Evolutionary conservation across 2,113 vertebrate genomes (phyloP), one percentile per base, ranked within the genome.

Genomic region (Mirza zaza): DNA sequence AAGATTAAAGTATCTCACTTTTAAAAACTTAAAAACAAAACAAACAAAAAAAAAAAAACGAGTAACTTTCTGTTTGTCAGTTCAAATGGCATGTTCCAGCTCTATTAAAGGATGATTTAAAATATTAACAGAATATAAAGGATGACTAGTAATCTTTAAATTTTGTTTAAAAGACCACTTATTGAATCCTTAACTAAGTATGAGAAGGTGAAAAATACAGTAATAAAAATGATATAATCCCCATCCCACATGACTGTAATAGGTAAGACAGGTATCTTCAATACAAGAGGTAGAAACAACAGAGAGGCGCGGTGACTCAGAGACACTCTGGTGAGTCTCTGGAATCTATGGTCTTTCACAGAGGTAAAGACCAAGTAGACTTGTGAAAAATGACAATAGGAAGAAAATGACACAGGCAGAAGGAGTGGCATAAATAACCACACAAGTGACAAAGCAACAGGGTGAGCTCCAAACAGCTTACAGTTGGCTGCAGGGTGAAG

Each of bases 81-180:
- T 89, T 95, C 68, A 95, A 84, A 87, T 42, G 57, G 15, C 8
- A 88, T 42, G 14, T 61, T 88, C 18, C 18, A 79, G 55, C 21
- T 92, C n/a, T 80, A 14, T 76, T 93, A 77, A 79, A 90, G 14
- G 63, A 23, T 80, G 10, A 87, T 14, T 67, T 13, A 70, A 80
- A 87, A 52, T 57, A 57, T 21, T 57, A 57, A 57, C n/a, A 63
- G 34, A 34, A 67, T 45, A 75, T 27, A 94, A 82, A 32, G 42
- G 17, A 81, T 77, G 13, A 52, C 36, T 75, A 92, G 45, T 8
- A 67, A 82, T 83, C 14, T 94, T 90, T 52, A 32, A 52, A 73
- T 82, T 90, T 90, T 83, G 27, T 82, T 82, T 29, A 82, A 79
- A 85, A 91, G 65, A 48, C 50, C 34, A 94, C 15, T 25, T 91